Evolutionary conservation across 1,140 invertebrate genomes (phyloP).

Genomic region (Chlorops oryzae): DNA sequence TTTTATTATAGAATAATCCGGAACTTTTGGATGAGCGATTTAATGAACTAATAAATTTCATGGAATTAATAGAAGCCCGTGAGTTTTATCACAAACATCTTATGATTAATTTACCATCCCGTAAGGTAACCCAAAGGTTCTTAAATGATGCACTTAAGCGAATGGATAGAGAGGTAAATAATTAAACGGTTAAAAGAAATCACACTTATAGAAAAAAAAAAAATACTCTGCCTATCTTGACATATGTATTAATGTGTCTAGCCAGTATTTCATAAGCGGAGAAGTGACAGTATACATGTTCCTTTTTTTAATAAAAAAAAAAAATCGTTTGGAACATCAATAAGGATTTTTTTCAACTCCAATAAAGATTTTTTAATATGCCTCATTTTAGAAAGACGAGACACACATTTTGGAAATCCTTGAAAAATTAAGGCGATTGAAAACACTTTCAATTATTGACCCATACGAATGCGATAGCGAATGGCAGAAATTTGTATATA

Average conservation of each 20-base stretch:
- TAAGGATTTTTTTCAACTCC: background rate
- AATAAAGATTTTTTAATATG: too few species aligned
- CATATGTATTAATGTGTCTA: too few species aligned
- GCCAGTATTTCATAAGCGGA: too few species aligned
- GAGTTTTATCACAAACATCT: constrained; percentile 36
- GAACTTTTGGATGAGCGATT: constrained; percentile 17
- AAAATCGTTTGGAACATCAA: background rate
- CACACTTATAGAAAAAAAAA: too few species aligned
- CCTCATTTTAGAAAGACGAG: constrained; percentile 31
- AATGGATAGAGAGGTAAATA: constrained; percentile 30
- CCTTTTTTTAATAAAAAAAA: background rate
- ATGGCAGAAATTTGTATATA: constrained; percentile 45
- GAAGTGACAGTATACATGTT: background rate
- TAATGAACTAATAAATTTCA: constrained; percentile 20
- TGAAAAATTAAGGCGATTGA: constrained; percentile 38
- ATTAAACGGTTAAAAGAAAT: too few species aligned
- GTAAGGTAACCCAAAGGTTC: constrained; percentile 29
- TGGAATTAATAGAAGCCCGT: constrained; percentile 31
- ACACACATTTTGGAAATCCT: constrained; percentile 35
- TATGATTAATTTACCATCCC: constrained; percentile 37
- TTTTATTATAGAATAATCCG: constrained; percentile 11
- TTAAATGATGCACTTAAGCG: constrained; percentile 31
- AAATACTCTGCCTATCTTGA: too few species aligned
- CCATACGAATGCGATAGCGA: constrained; percentile 39
- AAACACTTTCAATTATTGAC: constrained; percentile 43